Evolutionary conservation across 1,140 invertebrate genomes (phyloP).

Genomic region (Eriocheir sinensis): DNA sequence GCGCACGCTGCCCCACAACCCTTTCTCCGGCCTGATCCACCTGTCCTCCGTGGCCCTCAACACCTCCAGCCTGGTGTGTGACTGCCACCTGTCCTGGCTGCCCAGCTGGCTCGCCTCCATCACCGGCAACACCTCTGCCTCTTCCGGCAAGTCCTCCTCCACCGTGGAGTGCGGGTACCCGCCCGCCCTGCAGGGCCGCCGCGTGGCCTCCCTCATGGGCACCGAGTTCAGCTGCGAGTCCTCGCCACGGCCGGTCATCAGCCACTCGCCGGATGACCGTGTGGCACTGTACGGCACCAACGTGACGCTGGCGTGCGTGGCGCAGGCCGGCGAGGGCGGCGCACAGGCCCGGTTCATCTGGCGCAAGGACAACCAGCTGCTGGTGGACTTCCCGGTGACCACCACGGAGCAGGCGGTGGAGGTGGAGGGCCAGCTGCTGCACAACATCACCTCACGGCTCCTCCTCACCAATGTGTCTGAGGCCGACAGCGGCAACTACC

Average conservation of each 20-base stretch:
- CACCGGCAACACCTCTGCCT: constrained; percentile 88
- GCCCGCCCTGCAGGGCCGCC: constrained; percentile 48
- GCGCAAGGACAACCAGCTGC: constrained; percentile 74
- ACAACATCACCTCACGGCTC: constrained; percentile 84
- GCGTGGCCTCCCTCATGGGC: constrained; percentile 61
- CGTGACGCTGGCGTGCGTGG: constrained; percentile 90
- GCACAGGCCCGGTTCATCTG: constrained; percentile 82
- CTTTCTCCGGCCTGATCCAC: constrained; percentile 87
- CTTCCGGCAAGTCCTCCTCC: constrained; percentile 81
- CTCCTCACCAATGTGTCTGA: constrained; percentile 88
- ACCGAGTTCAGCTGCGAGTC: constrained; percentile 83
- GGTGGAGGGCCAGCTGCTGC: constrained; percentile 62
- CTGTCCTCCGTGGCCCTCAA: constrained; percentile 85
- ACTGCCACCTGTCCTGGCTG: constrained; percentile 76
- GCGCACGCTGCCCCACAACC: constrained; percentile 86
- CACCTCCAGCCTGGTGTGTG: constrained; percentile 76
- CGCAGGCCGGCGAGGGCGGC: constrained; percentile 85
- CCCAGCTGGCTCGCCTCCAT: constrained; percentile 84
- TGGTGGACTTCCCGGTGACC: constrained; percentile 69
- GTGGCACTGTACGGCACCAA: constrained; percentile 93
- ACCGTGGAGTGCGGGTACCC: constrained; percentile 84
- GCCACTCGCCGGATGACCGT: constrained; percentile 90
- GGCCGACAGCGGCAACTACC: constrained; percentile 92
- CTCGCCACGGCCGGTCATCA: constrained; percentile 92
- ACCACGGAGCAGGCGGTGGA: constrained; percentile 61